Conservation (phyloP, 2,888 invertebrate genomes). For the Tetanocera ferruginea region DNA sequence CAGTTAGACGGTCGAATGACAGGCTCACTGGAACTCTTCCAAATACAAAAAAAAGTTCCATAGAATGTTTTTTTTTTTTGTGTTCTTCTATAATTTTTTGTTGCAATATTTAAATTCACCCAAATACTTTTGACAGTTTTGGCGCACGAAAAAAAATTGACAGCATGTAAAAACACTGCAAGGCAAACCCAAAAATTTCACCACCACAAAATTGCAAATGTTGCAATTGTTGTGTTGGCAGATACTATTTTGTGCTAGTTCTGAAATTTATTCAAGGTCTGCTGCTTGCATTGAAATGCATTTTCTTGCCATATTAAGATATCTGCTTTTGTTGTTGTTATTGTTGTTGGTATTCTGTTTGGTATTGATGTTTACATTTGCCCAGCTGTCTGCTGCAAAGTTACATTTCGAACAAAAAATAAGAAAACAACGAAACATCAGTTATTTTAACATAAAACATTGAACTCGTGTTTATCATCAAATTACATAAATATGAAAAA, state of each 20-base stretch:
- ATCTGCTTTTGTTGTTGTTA: too few relatives aligned
- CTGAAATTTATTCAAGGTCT: background rate
- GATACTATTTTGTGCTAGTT: background rate
- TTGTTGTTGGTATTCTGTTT: too few relatives aligned
- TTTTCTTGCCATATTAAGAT: background rate
- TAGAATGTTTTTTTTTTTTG: background rate
- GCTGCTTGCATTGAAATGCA: background rate
- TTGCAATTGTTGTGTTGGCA: background rate
- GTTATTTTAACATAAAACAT: too few relatives aligned
- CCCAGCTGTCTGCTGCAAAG: too few relatives aligned
- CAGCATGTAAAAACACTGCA: background rate
- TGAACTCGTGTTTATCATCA: too few relatives aligned
- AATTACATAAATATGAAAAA: too few relatives aligned
- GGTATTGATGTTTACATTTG: too few relatives aligned
- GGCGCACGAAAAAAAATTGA: background rate
- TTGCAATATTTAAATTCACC: background rate
- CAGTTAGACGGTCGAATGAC: background rate
- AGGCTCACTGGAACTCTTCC: background rate
- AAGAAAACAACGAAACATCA: too few relatives aligned
- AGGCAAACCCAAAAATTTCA: background rate
- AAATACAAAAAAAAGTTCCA: background rate
- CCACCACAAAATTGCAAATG: background rate
- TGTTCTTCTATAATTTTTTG: background rate
- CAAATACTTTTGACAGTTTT: background rate
- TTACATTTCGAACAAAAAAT: too few relatives aligned